Conservation (phyloP, 2,797 vertebrate genomes). For the Tragopan temminckii region DNA sequence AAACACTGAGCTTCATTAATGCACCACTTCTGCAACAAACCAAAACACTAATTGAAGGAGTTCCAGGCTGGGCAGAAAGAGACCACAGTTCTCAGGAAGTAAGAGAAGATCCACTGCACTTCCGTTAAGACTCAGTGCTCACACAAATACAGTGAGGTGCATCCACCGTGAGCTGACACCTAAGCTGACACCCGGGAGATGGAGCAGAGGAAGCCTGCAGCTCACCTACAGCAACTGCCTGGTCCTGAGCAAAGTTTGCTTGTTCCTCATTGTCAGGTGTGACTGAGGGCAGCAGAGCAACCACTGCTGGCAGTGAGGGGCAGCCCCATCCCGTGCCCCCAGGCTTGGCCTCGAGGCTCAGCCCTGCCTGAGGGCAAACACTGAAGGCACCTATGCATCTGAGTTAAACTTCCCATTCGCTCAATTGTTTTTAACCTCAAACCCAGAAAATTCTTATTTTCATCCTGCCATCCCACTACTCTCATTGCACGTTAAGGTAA, state of each 20-base stretch:
- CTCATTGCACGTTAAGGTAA: background rate
- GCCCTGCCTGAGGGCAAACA: background rate
- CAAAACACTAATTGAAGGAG: slow-evolving; percentile 26
- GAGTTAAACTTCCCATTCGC: background rate
- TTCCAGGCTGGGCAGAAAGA: background rate
- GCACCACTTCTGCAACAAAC: background rate
- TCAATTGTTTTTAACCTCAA: background rate
- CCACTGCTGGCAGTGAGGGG: fast-evolving
- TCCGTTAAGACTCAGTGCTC: background rate
- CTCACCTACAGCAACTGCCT: background rate
- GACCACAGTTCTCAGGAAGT: background rate
- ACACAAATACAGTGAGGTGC: background rate
- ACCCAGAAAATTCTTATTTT: background rate
- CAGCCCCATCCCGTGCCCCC: no score
- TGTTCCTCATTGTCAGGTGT: background rate
- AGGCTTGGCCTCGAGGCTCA: background rate
- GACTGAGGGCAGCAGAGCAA: background rate
- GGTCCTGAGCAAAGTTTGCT: background rate
- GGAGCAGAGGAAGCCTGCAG: background rate
- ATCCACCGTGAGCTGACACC: background rate
- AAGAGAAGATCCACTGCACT: background rate
- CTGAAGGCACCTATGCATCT: background rate
- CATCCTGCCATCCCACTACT: background rate
- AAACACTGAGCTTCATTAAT: slow-evolving; percentile 26
- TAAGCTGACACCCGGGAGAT: no score